phyloP scores from a whole-genome alignment of 2,888 invertebrate species.

The Philereme transversata region DNA sequence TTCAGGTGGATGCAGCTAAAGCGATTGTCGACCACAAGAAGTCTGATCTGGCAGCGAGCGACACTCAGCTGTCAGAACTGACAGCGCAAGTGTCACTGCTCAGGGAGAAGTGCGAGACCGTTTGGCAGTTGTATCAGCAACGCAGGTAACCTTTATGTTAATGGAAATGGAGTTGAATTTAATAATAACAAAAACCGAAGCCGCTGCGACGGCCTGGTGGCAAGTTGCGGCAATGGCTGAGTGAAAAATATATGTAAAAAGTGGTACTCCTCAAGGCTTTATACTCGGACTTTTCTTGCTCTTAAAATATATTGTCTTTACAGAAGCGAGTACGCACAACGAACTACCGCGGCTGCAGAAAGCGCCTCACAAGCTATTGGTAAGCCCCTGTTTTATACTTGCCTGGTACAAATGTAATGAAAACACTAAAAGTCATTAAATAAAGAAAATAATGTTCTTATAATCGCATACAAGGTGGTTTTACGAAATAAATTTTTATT shows the following conservation, averaged over 20 bases:
- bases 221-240: too few relatives aligned
- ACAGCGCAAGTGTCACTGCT: constrained; percentile 87
- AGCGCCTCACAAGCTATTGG: constrained; percentile 60
- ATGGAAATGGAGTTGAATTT: neutral
- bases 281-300: neutral
- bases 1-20: constrained; percentile 88
- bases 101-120: constrained; percentile 84
- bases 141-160: constrained; percentile 58
- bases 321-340: constrained; percentile 28
- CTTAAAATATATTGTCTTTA: neutral
- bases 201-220: too few relatives aligned
- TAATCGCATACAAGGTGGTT: too few relatives aligned
- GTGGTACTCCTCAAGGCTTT: neutral
- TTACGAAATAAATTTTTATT: too few relatives aligned
- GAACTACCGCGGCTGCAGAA: constrained; percentile 71
- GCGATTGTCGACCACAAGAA: constrained; percentile 91
- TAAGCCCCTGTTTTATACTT: constrained; percentile 30
- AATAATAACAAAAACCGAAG: neutral
- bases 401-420: neutral
- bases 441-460: too few relatives aligned
- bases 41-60: constrained; percentile 91
- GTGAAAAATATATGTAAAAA: neutral
- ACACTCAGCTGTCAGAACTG: constrained; percentile 89
- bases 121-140: constrained; percentile 86
- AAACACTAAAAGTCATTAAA: too few relatives aligned